phyloP scores from a whole-genome alignment of 1,140 invertebrate species.

The Sinonovacula constricta region DNA sequence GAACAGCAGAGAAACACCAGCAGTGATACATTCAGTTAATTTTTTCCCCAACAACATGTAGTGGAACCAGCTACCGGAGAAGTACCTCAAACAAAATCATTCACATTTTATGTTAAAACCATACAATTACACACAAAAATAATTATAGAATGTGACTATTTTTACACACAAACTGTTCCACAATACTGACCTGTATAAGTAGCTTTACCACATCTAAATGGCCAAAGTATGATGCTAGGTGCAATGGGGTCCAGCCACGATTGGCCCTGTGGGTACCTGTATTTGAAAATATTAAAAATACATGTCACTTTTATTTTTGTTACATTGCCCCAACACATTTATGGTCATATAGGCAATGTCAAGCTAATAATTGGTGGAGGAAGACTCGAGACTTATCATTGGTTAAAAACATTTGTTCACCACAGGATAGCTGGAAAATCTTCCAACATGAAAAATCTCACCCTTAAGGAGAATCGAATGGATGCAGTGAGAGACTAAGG shows the following conservation, averaged over 20 bases:
- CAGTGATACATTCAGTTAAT: too few species aligned
- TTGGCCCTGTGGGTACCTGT: slow-evolving; percentile 79
- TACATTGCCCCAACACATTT: not conserved
- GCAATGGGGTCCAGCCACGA: slow-evolving; percentile 80
- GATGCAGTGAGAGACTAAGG: too few species aligned
- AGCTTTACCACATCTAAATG: slow-evolving; percentile 76
- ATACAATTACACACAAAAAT: too few species aligned
- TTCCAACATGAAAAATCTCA: not conserved
- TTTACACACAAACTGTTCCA: not conserved
- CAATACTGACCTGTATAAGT: slow-evolving; percentile 73
- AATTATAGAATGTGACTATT: too few species aligned
- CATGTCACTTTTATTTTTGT: not conserved
- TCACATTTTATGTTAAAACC: too few species aligned
- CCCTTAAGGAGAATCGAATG: not conserved
- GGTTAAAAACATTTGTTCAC: not conserved
- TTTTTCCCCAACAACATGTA: too few species aligned
- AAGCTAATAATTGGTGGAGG: not conserved
- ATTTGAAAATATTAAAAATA: slow-evolving; percentile 4
- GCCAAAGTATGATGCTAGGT: slow-evolving; percentile 81
- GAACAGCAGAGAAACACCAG: too few species aligned
- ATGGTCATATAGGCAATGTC: not conserved
- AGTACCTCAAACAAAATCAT: too few species aligned
- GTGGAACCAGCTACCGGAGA: too few species aligned
- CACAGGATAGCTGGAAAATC: not conserved
- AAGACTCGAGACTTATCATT: not conserved